Evolutionary conservation across 1,140 invertebrate species (phyloP).

Genomic region (Limonius californicus): DNA sequence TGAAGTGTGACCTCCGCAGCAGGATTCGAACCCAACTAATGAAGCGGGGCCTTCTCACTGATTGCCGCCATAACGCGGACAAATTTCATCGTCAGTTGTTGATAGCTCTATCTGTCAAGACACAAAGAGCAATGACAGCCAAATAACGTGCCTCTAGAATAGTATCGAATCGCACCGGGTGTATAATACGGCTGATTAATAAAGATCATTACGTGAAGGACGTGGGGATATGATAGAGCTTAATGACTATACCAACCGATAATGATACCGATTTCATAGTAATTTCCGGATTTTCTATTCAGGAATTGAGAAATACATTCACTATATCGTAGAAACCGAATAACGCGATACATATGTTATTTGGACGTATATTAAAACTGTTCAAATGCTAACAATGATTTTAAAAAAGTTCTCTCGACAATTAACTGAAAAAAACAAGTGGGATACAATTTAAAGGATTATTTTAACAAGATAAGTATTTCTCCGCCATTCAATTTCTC

Average conservation of each 20-base stretch:
- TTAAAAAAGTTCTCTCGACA: too few relatives aligned
- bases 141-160: slow-evolving; percentile 31
- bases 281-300: too few relatives aligned
- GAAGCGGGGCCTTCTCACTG: slow-evolving; percentile 28
- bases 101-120: slow-evolving; percentile 44
- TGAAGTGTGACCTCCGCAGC: slow-evolving; percentile 38
- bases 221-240: not conserved
- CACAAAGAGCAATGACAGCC: slow-evolving; percentile 36
- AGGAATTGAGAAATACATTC: too few relatives aligned
- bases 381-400: too few relatives aligned
- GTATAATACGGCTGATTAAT: slow-evolving; percentile 39
- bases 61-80: slow-evolving; percentile 38
- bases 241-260: not conserved
- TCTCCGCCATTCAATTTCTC: too few relatives aligned
- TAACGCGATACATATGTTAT: too few relatives aligned
- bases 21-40: slow-evolving; percentile 35
- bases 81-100: slow-evolving; percentile 42
- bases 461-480: too few relatives aligned
- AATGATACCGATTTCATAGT: too few relatives aligned
- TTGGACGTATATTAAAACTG: too few relatives aligned
- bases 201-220: slow-evolving; percentile 23
- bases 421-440: too few relatives aligned
- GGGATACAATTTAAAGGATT: too few relatives aligned
- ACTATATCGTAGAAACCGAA: too few relatives aligned
- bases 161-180: slow-evolving; percentile 31